phyloP scores from a whole-genome alignment of 2,888 invertebrate genomes.

The Dicyrtomina minuta region DNA sequence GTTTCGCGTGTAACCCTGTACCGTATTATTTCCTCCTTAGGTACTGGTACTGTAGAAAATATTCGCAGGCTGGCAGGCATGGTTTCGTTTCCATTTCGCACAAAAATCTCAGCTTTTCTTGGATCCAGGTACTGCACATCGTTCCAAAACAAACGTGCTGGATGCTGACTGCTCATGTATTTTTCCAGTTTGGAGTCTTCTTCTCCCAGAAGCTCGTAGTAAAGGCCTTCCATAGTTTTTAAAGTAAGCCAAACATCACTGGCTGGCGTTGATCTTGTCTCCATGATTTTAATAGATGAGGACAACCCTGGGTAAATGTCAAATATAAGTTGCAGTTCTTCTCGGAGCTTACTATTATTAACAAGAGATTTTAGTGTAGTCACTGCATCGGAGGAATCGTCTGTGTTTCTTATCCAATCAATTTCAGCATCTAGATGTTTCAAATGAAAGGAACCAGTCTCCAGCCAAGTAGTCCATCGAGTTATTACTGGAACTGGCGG shows the following conservation, averaged over 20 bases:
- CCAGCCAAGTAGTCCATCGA: conserved; percentile 6
- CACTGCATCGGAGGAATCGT: background rate
- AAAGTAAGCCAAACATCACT: background rate
- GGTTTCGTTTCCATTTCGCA: background rate
- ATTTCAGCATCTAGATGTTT: background rate
- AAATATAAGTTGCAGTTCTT: background rate
- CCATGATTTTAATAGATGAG: background rate
- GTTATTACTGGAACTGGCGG: conserved; percentile 8
- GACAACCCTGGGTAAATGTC: background rate
- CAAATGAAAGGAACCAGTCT: background rate
- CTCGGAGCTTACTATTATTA: no score
- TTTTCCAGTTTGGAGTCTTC: background rate
- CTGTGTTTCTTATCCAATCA: background rate
- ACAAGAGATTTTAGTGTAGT: no score
- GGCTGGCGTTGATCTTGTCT: background rate
- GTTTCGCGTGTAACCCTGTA: background rate
- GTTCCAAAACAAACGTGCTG: background rate
- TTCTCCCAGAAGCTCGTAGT: background rate
- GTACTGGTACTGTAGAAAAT: background rate
- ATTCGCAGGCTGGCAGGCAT: background rate
- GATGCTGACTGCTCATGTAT: background rate
- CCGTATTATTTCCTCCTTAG: background rate
- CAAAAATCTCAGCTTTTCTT: no score
- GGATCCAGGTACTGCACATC: background rate
- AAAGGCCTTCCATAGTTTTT: background rate